phyloP scores from a whole-genome alignment of 37 sponge, comb jelly and placozoan species.

The Haliclona indistincta region DNA sequence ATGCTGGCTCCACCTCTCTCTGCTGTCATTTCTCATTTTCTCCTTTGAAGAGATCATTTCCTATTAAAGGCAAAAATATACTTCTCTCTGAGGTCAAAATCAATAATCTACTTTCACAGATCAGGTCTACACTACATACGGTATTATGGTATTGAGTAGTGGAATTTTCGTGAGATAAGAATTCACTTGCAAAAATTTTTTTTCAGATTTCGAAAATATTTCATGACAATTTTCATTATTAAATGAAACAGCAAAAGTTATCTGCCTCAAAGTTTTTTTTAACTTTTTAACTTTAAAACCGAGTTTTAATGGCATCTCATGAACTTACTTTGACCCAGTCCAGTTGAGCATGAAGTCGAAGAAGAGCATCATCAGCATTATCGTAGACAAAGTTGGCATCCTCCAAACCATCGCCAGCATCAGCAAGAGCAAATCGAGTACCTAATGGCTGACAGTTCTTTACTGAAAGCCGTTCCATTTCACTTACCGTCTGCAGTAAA shows the following conservation, averaged over 20 bases:
- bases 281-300: too few relatives aligned
- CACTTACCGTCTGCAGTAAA: slow-evolving; percentile 92
- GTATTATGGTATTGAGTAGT: too few relatives aligned
- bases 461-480: too few relatives aligned
- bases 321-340: slow-evolving; percentile 87
- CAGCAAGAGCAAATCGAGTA: slow-evolving; percentile 90
- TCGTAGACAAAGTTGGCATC: slow-evolving; percentile 96
- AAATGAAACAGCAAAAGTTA: too few relatives aligned
- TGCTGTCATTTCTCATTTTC: slow-evolving; percentile 58
- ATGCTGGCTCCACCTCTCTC: slow-evolving; percentile 56
- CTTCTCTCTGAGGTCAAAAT: neutral
- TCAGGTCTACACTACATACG: neutral
- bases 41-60: slow-evolving; percentile 63
- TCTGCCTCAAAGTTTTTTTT: too few relatives aligned
- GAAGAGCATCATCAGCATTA: slow-evolving; percentile 89
- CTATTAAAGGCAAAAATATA: slow-evolving; percentile 10
- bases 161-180: too few relatives aligned
- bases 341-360: slow-evolving; percentile 85
- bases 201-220: too few relatives aligned
- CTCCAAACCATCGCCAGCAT: slow-evolving; percentile 97
- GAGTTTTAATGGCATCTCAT: neutral
- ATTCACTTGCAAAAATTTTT: too few relatives aligned
- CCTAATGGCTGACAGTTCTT: too few relatives aligned
- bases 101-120: neutral
- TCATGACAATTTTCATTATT: neutral